Evolutionary conservation across 2,113 vertebrate genomes (phyloP).

Genomic region (Turnix velox): DNA sequence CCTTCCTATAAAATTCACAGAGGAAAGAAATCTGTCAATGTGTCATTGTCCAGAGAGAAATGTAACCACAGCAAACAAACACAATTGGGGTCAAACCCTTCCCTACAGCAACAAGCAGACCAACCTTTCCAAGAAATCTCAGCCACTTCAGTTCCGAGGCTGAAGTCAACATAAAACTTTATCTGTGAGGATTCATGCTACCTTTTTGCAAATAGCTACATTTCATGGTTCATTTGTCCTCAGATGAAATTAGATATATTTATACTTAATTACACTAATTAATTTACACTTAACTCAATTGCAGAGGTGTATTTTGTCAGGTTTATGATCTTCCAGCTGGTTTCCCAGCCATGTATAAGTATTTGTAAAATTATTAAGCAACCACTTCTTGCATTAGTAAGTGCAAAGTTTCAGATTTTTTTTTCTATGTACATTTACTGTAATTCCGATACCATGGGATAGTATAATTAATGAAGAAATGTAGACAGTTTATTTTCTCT

Average conservation of each 20-base stretch:
- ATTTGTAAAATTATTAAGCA: background rate
- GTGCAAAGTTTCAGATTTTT: background rate
- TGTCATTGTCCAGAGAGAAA: background rate
- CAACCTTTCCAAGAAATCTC: background rate
- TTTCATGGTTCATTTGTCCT: background rate
- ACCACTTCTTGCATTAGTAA: background rate
- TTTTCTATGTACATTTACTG: background rate
- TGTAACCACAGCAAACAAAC: background rate
- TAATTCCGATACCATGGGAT: background rate
- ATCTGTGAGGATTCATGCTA: background rate
- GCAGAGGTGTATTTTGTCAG: background rate
- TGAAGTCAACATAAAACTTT: background rate
- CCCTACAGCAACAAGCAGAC: background rate
- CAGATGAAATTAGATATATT: background rate
- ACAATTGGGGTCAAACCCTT: rapidly evolving
- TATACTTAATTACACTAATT: too few species aligned
- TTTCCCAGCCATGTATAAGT: background rate
- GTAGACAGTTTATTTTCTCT: background rate
- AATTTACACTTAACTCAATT: too few species aligned
- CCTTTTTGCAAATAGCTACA: background rate
- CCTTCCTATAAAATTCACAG: background rate
- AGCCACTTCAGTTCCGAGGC: background rate
- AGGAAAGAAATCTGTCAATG: background rate
- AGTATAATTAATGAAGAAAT: background rate
- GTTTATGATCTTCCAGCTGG: background rate